These are phyloP conservation scores for Eremobia ochroleuca DNA, from an alignment of 2,888 invertebrate genomes.

Conservation along the genomic window DNA sequence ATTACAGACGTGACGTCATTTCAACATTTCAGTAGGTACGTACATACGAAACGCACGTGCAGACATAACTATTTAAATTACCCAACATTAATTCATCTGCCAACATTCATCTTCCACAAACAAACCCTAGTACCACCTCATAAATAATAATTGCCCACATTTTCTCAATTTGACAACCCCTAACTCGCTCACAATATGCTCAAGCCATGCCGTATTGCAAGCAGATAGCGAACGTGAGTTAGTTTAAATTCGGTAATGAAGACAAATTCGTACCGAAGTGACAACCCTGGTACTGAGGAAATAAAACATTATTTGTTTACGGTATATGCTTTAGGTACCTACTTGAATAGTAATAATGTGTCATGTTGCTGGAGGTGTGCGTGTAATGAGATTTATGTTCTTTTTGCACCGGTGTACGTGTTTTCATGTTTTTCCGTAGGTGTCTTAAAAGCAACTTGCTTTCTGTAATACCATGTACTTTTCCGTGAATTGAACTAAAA, in stretches of 20 bases:
- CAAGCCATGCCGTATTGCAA: conserved; percentile 46
- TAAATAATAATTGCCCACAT: conserved; percentile 46
- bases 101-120: conserved; percentile 31
- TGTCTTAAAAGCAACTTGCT: neutral
- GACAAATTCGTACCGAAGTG: conserved; percentile 51
- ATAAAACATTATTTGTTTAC: conserved; percentile 54
- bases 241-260: conserved; percentile 66
- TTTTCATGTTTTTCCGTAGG: neutral
- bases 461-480: neutral
- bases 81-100: neutral
- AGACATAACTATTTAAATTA: neutral
- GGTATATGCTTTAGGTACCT: neutral
- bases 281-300: conserved; percentile 36
- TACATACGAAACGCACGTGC: neutral
- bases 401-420: neutral
- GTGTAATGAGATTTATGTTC: conserved; percentile 19
- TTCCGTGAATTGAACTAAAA: no score
- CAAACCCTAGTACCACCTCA: conserved; percentile 16
- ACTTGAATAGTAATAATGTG: conserved; percentile 27
- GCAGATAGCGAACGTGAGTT: conserved; percentile 54
- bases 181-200: conserved; percentile 46
- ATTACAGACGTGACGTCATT: neutral
- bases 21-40: neutral
- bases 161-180: conserved; percentile 45
- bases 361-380: neutral